A percentile compares a stretch with the other conserved stretches of the same genome.
Conservation (phyloP, 2,113 vertebrate species). For the Laterallus jamaicensis region DNA sequence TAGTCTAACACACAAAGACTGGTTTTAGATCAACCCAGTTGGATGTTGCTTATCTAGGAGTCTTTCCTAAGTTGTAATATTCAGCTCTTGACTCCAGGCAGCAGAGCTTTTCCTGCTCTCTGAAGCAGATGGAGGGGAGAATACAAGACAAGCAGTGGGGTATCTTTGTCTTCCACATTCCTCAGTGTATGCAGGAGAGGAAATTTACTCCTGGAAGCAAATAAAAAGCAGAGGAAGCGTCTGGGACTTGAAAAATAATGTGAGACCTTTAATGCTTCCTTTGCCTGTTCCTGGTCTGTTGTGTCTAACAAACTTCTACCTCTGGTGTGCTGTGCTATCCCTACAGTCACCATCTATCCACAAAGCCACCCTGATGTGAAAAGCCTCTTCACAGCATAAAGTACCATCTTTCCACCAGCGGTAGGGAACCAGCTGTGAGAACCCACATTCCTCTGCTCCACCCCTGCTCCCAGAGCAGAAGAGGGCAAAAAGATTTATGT, state of each 20-base stretch:
- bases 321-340: not conserved
- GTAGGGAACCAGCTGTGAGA: not conserved
- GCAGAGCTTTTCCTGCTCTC: not conserved
- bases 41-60: not conserved
- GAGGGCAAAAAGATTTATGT: not conserved
- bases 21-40: not conserved
- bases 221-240: not conserved
- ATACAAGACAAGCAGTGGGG: not conserved
- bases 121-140: not conserved
- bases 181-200: not conserved
- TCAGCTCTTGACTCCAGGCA: not conserved
- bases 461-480: not conserved
- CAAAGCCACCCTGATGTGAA: not conserved
- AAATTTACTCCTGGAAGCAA: not conserved
- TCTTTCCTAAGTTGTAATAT: not conserved
- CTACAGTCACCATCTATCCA: not conserved
- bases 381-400: not conserved
- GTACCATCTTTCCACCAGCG: not conserved
- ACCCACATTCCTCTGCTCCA: not conserved
- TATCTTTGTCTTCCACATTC: not conserved
- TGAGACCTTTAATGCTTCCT: constrained; percentile 7
- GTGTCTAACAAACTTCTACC: not conserved
- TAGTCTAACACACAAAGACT: not conserved
- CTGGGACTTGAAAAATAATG: not conserved
- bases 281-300: not conserved